Evolutionary conservation across 30 jellyfish, hydroid and myxozoan species (phyloP).

Genomic region (Turritopsis rubra): DNA sequence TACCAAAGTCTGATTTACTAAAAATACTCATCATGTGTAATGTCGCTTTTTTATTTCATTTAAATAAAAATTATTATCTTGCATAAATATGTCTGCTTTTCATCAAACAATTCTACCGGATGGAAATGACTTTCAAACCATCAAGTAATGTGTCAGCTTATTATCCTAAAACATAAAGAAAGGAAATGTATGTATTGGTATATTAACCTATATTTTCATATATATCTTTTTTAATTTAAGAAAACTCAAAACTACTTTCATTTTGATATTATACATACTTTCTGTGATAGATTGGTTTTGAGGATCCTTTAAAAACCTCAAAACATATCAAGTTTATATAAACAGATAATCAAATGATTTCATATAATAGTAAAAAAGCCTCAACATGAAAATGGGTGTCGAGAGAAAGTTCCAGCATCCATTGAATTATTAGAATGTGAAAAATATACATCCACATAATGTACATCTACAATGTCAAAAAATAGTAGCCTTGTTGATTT

Average conservation of each 20-base stretch:
- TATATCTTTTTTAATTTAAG: too few species aligned
- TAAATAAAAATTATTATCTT: neutral
- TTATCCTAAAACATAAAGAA: neutral
- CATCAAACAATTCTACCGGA: neutral
- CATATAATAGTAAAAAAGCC: too few species aligned
- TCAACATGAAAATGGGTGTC: neutral
- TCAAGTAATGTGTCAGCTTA: neutral
- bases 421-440: too few species aligned
- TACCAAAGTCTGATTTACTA: slow-evolving; percentile 11
- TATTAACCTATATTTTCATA: neutral
- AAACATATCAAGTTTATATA: neutral
- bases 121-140: too few species aligned
- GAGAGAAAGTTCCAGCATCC: too few species aligned
- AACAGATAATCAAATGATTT: neutral
- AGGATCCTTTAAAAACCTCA: neutral
- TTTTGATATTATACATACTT: too few species aligned
- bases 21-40: neutral
- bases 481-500: too few species aligned
- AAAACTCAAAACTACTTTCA: too few species aligned
- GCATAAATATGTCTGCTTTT: neutral
- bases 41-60: neutral
- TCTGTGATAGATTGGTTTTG: neutral
- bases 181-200: neutral
- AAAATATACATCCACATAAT: too few species aligned
- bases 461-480: too few species aligned